phyloP scores from a whole-genome alignment of 2,113 vertebrate species.

The Nesogale talazaci region DNA sequence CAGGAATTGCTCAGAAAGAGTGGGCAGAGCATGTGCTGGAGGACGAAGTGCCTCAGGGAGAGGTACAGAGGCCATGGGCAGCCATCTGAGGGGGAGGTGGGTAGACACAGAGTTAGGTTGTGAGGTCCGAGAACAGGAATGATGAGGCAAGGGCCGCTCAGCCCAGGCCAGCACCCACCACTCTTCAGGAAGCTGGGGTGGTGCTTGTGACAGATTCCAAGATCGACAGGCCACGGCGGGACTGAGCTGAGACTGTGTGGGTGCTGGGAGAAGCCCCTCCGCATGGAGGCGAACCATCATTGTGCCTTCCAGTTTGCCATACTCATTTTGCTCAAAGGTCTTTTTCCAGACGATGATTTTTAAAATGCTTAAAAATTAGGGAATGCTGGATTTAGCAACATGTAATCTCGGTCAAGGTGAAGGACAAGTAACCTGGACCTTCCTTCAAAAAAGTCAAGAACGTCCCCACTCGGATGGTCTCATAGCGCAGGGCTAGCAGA shows the following conservation, averaged over 20 bases:
- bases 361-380: not conserved
- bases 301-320: not conserved
- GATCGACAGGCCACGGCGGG: too few species aligned
- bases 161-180: fast-evolving
- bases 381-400: not conserved
- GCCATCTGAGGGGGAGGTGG: not conserved
- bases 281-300: not conserved
- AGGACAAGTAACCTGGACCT: not conserved
- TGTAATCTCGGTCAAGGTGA: not conserved
- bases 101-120: not conserved
- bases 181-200: not conserved
- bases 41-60: not conserved
- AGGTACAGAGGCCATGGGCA: not conserved
- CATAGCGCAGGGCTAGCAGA: not conserved
- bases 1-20: conserved; percentile 23
- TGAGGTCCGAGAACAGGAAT: not conserved
- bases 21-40: not conserved
- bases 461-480: not conserved
- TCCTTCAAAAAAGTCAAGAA: conserved; percentile 1
- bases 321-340: not conserved
- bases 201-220: not conserved
- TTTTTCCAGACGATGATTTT: conserved; percentile 1
- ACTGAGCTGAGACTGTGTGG: not conserved
- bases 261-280: not conserved
- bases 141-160: not conserved